A percentile compares a stretch with the other conserved stretches of the same genome.
These are phyloP conservation scores for Threskiornis aethiopicus DNA, from an alignment of 2,797 vertebrate species.

Conservation along the genomic window DNA sequence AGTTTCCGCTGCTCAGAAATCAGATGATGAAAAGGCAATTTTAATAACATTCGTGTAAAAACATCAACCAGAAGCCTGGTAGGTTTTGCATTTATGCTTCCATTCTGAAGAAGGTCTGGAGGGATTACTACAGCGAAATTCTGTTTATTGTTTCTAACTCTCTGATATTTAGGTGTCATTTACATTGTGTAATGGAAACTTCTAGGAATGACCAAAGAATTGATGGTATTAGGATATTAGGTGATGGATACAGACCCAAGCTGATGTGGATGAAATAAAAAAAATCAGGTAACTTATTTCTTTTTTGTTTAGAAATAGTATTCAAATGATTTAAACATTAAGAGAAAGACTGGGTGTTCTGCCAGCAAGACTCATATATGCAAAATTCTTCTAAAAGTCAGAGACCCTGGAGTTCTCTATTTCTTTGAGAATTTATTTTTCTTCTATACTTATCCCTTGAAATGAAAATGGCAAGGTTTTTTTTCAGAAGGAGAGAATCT, in stretches of 20 bases:
- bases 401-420: background rate
- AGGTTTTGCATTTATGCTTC: background rate
- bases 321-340: background rate
- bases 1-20: background rate
- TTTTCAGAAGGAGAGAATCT: background rate
- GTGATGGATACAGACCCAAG: background rate
- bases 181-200: background rate
- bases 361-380: background rate
- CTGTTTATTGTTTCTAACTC: background rate
- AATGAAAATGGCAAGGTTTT: background rate
- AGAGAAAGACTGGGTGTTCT: background rate
- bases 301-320: background rate
- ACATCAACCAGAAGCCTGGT: background rate
- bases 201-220: background rate
- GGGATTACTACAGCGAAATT: background rate
- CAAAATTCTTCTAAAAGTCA: background rate
- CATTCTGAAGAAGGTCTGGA: background rate
- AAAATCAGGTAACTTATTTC: background rate
- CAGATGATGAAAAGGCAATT: background rate
- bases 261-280: background rate
- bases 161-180: background rate
- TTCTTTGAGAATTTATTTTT: background rate
- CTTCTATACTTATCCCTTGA: background rate
- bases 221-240: background rate
- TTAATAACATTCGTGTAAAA: background rate